phyloP scores from a whole-genome alignment of 2,797 vertebrate species.

The Novumbra hubbsi region DNA sequence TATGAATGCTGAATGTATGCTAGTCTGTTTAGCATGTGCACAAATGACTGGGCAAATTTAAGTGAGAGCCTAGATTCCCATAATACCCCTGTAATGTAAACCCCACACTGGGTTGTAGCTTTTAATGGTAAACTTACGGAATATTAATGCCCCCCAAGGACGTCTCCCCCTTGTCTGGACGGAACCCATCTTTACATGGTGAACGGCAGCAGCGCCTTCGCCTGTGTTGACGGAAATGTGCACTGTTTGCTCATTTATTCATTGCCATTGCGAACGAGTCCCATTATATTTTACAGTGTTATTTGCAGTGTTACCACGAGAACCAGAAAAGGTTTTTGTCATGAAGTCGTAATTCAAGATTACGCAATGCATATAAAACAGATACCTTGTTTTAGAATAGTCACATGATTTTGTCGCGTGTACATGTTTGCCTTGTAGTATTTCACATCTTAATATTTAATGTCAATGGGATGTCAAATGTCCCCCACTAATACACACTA shows the following conservation, averaged over 20 bases:
- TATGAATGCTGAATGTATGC: neutral
- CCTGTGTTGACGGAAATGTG: constrained; percentile 1
- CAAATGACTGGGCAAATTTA: constrained; percentile 25
- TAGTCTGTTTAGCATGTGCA: neutral
- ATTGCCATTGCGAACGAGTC: neutral
- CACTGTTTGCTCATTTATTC: constrained; percentile 3
- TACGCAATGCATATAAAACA: neutral
- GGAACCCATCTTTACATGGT: constrained; percentile 6
- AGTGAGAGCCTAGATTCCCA: neutral
- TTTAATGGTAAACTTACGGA: constrained; percentile 35
- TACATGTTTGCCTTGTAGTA: constrained; percentile 5
- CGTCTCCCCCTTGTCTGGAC: constrained; percentile 20
- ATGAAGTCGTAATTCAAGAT: constrained; percentile 3
- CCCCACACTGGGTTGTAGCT: constrained; percentile 10
- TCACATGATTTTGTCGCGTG: constrained; percentile 1
- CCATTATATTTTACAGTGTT: neutral
- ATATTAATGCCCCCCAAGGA: constrained; percentile 42
- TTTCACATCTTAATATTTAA: neutral
- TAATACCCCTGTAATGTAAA: constrained; percentile 29
- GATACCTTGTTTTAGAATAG: neutral
- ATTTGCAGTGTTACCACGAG: neutral
- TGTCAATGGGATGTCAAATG: neutral
- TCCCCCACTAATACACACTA: neutral
- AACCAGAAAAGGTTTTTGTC: neutral
- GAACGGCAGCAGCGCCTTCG: constrained; percentile 17